A percentile compares a stretch with the other conserved stretches of the same genome.
These are phyloP conservation scores for Tringa solitaria DNA, from an alignment of 2,113 vertebrate species.

Conservation along the genomic window DNA sequence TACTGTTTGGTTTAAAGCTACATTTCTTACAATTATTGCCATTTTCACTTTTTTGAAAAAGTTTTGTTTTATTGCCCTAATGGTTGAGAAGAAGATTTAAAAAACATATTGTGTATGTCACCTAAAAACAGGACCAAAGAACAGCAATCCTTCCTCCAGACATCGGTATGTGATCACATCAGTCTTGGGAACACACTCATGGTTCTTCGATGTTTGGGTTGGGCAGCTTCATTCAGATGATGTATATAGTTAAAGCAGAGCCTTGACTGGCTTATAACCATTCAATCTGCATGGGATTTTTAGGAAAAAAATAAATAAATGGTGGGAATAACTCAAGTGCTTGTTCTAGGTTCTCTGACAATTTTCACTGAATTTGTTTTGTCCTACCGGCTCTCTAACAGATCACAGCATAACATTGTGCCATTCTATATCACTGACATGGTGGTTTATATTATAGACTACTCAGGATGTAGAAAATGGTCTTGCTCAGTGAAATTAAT, in stretches of 20 bases:
- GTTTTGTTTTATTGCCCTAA: not conserved
- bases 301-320: not conserved
- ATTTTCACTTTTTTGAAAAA: not conserved
- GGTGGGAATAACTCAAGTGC: not conserved
- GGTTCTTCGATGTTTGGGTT: not conserved
- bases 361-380: not conserved
- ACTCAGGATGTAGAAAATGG: not conserved
- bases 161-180: not conserved
- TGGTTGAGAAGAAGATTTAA: not conserved
- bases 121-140: not conserved
- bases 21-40: not conserved
- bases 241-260: not conserved
- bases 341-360: not conserved
- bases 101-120: not conserved
- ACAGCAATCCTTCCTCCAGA: not conserved
- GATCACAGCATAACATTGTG: not conserved
- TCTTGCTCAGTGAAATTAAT: not conserved
- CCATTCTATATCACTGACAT: not conserved
- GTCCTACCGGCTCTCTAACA: not conserved
- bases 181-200: not conserved
- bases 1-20: not conserved
- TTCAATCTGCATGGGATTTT: not conserved
- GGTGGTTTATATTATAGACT: not conserved
- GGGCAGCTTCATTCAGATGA: not conserved
- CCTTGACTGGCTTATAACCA: not conserved